Base-by-base conservation (phyloP, 1,140 invertebrate species). In the Drosophila trapezifrons region DNA sequence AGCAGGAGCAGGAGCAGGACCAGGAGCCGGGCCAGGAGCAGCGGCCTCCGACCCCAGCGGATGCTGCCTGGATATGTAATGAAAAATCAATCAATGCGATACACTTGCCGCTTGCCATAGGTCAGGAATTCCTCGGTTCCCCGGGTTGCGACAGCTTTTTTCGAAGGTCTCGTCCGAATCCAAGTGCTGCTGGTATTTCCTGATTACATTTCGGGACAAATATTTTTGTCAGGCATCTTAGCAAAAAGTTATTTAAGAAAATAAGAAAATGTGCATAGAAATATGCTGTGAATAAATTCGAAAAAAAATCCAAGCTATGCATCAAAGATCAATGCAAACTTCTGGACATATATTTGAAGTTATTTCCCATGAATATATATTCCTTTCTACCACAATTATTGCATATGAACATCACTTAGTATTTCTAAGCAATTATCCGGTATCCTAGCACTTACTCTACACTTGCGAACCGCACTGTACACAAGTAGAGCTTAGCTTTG, bases 21-120 rank as follows among this genome's bases (percentile, higher is more conserved):
- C 69, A 60, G 59, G 49, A 46, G 37, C 32, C 32, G 4, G 22
- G 22, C 22, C 20, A 32, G 29, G 13, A 38, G 35, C 45, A 35
- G 12, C 13, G 15, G 37, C 27, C 29, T 12, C 12, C 20, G 52
- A 35, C 57, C 69, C 43, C 70, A 64, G 25, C 83, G 83, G 83
- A 87, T 86, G 79, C 72, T 59, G 76, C 80, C 76, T 75, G 72
- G 70, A 84, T 77, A 83, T 89, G 84, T 89, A 87, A 89, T 87
- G 84, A 87, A 87, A 87, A 89, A 87, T 87, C 84, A 87, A 87
- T 87, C 84, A 87, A 87, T 86, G 76, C 74, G 40, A 86, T 76
- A 65, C 67, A 72, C 49, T 82, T 82, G 43, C 78, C 54, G 38
- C 51, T 32, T 78, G 69, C 55, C 47, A 55, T 56, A 57, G 76